Base-by-base conservation (phyloP, 2,797 vertebrate species). In the Saxicola maurus region DNA sequence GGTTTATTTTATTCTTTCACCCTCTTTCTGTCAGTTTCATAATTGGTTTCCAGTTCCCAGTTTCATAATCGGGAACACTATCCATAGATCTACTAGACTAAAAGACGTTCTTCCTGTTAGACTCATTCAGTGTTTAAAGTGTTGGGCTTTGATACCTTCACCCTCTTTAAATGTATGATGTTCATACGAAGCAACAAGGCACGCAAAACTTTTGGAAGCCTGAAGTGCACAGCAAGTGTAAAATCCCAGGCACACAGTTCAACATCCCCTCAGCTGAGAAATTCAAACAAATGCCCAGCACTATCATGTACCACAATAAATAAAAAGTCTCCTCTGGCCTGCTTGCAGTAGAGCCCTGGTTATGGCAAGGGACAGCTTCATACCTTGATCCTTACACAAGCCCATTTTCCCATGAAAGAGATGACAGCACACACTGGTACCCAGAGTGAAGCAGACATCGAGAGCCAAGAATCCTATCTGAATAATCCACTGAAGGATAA, bases 401-500 rank as follows among this genome's bases (percentile, higher is more conserved):
- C 11, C 40, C 43, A 3, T 0, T 75, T 87, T 87, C 82, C 67
- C 87, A 83, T 11, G 77, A 37, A 86, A 69, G 35, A 87, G 14
- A 78, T 13, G 38, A 62, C 3, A 91, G 37, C 13, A 59, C 40
- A 38, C n/a, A 3, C 30, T 80, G 65, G 65, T 83, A 87, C 71
- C 57, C 73, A 78, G 66, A 90, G 28, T 13, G n/a, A 83, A 72
- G 75, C 19, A 68, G 28, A 91, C 48, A 55, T 40, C 33, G 3
- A 66, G 73, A 7, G 91, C 87, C 82, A 91, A 82, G 52, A 82
- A 62, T 85, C 65, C 68, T 66, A 87, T 87, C 92, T 65, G 73
- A 92, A 94, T 82, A 92, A 92, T 86, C 53, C 76, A 87, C 59
- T 42, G 82, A 87, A 87, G 82, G 69, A 87, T 30, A 87, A 83